Evolutionary conservation across 2,113 vertebrate genomes (phyloP), one percentile per base, ranked within the genome.

Genomic region (Tringa solitaria): DNA sequence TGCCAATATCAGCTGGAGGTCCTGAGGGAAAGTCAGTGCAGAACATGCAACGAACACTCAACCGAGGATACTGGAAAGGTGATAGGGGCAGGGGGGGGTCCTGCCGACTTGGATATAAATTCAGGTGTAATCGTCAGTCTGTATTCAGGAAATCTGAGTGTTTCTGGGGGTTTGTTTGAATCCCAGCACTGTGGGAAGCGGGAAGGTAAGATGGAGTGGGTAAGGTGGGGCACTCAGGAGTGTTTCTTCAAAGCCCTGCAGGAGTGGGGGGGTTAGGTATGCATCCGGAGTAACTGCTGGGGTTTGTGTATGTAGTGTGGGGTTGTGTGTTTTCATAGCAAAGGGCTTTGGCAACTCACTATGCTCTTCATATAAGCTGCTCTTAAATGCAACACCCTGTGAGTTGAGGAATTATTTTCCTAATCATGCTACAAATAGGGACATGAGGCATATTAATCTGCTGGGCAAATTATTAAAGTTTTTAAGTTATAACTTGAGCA

Each of bases 1-100:
- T 94, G 93, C 94, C 84, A 95, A 39, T 30, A 51, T 60, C 22
- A 82, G 63, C 81, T 89, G 87, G 70, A 89, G 33, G 67, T 95
- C 77, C 85, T 32, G 57, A 13, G 61, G 61, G 78, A 90, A 90
- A 90, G 75, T 84, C 90, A 67, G 68, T 6, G 64, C 13, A 48
- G 92, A 83, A 84, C 39, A 41, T 7, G 28, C 46, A 78, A 22
- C 8, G 7, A 39, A 60, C 22, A 4, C 43, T 48, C 45, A 57
- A 11, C 39, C 3, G 21, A 64, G 69, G 82, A 27, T 87, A 82
- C 60, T 27, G 48, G 95, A 89, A 95, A 70, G 53, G 56, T 54
- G 86, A 93, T 35, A 54, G 84, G 80, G 28, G 37, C 48, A 54
- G 75, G 30, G 33, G 33, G 79, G 28, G 24, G 21, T 90, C 72